phyloP scores from a whole-genome alignment of 2,888 invertebrate species.

The Seladonia tumulorum region DNA sequence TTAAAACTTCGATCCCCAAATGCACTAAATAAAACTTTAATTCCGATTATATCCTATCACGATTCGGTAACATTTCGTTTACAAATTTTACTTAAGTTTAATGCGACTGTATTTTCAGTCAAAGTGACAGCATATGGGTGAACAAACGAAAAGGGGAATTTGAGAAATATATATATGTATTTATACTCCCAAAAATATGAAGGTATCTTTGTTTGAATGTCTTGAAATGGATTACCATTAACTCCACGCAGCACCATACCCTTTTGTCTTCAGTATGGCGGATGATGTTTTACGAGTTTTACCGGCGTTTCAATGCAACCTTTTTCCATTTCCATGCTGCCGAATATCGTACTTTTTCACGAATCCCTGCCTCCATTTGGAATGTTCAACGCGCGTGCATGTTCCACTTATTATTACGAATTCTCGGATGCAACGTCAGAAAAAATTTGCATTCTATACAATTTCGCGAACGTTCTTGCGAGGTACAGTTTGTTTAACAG shows the following conservation, averaged over 20 bases:
- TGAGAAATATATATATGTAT: too few species aligned
- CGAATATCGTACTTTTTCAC: not conserved
- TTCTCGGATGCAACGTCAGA: not conserved
- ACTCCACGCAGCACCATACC: not conserved
- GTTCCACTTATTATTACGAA: not conserved
- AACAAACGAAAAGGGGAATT: not conserved
- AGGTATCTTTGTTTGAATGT: not conserved
- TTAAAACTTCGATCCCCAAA: not conserved
- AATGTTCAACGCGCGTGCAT: not conserved
- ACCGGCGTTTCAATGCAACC: not conserved
- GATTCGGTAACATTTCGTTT: not conserved
- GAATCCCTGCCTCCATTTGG: not conserved
- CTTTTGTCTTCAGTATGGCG: too few species aligned
- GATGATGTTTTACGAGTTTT: not conserved
- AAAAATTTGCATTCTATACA: not conserved
- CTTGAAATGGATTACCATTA: slow-evolving; percentile 19
- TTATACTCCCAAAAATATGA: not conserved
- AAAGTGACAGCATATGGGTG: not conserved
- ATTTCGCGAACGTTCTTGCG: not conserved
- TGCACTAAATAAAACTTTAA: not conserved
- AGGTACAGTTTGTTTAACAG: not conserved
- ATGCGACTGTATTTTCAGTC: not conserved
- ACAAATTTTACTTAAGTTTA: not conserved
- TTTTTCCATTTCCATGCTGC: not conserved
- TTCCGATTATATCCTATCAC: not conserved